Percentiles rank a stretch among this genome's conserved stretches.
Conservation (phyloP, 2,888 invertebrate species). For the Candidula unifasciata region DNA sequence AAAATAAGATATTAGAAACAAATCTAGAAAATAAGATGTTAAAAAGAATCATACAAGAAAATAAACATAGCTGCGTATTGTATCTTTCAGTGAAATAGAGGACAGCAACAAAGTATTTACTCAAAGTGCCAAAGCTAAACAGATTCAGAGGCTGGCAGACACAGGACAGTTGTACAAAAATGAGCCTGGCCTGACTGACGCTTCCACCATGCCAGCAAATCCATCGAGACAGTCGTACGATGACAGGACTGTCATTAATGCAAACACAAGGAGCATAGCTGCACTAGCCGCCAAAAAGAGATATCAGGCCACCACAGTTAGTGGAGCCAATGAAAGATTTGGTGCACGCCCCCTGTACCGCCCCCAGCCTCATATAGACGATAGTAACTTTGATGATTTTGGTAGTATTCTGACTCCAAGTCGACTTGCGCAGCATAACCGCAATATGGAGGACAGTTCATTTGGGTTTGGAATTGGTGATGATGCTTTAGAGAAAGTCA, state of each 20-base stretch:
- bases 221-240: conserved; percentile 63
- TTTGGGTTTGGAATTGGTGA: conserved; percentile 58
- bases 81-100: conserved; percentile 42
- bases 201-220: conserved; percentile 50
- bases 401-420: conserved; percentile 68
- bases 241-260: conserved; percentile 66
- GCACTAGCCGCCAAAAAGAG: conserved; percentile 74
- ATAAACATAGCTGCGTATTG: neutral
- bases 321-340: conserved; percentile 49
- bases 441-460: conserved; percentile 61
- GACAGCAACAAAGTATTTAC: conserved; percentile 69
- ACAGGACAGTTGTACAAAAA: conserved; percentile 51
- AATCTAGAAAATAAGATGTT: neutral
- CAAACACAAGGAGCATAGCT: conserved; percentile 74
- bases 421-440: conserved; percentile 73
- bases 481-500: conserved; percentile 65
- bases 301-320: conserved; percentile 56
- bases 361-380: conserved; percentile 52
- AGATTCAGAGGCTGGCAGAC: conserved; percentile 57
- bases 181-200: conserved; percentile 54
- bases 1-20: neutral
- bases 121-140: conserved; percentile 65
- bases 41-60: neutral
- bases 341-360: conserved; percentile 59
- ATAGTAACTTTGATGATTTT: conserved; percentile 51